These are phyloP conservation scores for Aporophyla nigra DNA, from an alignment of 2,888 invertebrate genomes.

Conservation along the genomic window DNA sequence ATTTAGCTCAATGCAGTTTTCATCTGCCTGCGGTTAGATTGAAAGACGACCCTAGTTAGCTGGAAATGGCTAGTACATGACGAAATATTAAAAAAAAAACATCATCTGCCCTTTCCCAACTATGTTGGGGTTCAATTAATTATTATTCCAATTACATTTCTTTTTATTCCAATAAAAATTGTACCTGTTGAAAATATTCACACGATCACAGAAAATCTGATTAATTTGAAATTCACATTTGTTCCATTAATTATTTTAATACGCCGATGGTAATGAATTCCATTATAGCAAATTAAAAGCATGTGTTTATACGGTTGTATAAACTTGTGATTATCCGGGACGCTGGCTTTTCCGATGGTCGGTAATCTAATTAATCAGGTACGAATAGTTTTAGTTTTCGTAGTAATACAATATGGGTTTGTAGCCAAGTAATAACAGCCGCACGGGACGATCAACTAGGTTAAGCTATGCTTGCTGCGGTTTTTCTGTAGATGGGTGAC, in stretches of 20 bases:
- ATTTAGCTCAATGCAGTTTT: no score
- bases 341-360: neutral
- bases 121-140: no score
- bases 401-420: neutral
- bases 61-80: no score
- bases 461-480: no score
- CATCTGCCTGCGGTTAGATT: no score
- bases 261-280: neutral
- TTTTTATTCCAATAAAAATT: neutral
- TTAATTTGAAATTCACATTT: conserved; percentile 4
- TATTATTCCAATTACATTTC: no score
- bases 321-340: neutral
- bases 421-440: no score
- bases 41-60: no score
- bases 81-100: neutral
- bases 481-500: no score
- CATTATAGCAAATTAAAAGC: conserved; percentile 7
- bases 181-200: neutral
- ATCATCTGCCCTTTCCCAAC: no score
- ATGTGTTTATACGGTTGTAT: neutral
- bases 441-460: no score
- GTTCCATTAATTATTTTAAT: conserved; percentile 3
- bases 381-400: conserved; percentile 11
- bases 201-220: neutral
- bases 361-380: conserved; percentile 32